These are phyloP conservation scores for Clarias gariepinus DNA, from an alignment of 2,113 vertebrate species.

Conservation along the genomic window DNA sequence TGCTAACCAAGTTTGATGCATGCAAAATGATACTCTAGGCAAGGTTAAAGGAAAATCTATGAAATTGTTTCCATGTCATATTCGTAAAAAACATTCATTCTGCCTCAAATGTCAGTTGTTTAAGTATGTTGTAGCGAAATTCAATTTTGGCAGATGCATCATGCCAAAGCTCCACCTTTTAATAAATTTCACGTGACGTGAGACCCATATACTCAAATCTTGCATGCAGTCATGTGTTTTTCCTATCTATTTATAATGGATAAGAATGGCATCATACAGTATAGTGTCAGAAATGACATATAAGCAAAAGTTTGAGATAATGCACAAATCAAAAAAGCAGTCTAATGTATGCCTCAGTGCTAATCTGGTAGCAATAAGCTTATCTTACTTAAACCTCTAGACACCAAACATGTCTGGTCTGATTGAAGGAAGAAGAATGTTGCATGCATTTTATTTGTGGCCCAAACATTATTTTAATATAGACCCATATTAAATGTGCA, in stretches of 20 bases:
- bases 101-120: not conserved
- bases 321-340: not conserved
- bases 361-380: not conserved
- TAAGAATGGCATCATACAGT: not conserved
- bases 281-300: not conserved
- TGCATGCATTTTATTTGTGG: not conserved
- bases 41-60: not conserved
- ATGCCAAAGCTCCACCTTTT: not conserved
- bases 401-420: not conserved
- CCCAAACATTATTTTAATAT: not conserved
- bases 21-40: not conserved
- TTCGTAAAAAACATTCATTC: not conserved
- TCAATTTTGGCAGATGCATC: not conserved
- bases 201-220: not conserved
- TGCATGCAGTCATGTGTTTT: not conserved
- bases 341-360: no score
- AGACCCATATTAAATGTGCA: not conserved
- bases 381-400: not conserved
- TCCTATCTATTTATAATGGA: not conserved
- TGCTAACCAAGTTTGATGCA: not conserved
- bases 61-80: not conserved
- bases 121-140: not conserved
- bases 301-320: not conserved
- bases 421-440: not conserved
- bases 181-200: no score